phyloP scores from a whole-genome alignment of 1,140 invertebrate species.

The Zaprionus ornatus region DNA sequence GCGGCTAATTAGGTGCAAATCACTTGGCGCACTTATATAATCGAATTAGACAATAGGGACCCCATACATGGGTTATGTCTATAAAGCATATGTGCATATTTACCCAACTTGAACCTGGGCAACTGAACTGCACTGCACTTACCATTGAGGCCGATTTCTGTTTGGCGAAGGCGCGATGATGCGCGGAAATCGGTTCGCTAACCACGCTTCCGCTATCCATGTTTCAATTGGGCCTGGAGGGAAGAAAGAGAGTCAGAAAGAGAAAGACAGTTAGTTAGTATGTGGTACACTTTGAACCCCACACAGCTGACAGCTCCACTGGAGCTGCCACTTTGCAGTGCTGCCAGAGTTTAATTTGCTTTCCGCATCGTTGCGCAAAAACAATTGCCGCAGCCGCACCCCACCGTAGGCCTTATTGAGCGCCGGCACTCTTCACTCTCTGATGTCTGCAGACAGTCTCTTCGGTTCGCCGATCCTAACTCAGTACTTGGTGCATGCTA shows the following conservation, averaged over 20 bases:
- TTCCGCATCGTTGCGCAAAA: conserved; percentile 64
- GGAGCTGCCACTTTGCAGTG: conserved; percentile 35
- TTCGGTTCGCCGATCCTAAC: conserved; percentile 65
- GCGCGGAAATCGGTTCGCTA: conserved; percentile 82
- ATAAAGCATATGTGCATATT: conserved; percentile 16
- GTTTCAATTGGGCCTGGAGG: conserved; percentile 40
- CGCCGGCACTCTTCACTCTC: not conserved
- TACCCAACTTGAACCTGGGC: conserved; percentile 28
- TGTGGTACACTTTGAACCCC: conserved; percentile 37
- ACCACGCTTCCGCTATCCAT: conserved; percentile 82
- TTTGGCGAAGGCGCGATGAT: conserved; percentile 82
- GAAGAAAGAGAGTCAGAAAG: not conserved
- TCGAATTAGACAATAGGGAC: conserved; percentile 70
- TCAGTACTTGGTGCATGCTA: conserved; percentile 59
- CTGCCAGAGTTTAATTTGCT: conserved; percentile 65
- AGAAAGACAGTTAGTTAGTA: not conserved
- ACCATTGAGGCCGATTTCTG: conserved; percentile 83
- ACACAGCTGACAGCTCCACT: conserved; percentile 2
- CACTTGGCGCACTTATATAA: conserved; percentile 64
- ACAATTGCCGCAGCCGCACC: conserved; percentile 58
- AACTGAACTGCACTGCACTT: conserved; percentile 36
- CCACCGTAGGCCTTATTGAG: not conserved
- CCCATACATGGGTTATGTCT: conserved; percentile 1
- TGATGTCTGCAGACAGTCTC: not conserved
- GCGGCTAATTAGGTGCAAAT: conserved; percentile 63